Percentiles rank a stretch among this genome's conserved stretches.
These are phyloP conservation scores for Bimastos eiseni DNA, from an alignment of 2,888 invertebrate species.

Conservation along the genomic window DNA sequence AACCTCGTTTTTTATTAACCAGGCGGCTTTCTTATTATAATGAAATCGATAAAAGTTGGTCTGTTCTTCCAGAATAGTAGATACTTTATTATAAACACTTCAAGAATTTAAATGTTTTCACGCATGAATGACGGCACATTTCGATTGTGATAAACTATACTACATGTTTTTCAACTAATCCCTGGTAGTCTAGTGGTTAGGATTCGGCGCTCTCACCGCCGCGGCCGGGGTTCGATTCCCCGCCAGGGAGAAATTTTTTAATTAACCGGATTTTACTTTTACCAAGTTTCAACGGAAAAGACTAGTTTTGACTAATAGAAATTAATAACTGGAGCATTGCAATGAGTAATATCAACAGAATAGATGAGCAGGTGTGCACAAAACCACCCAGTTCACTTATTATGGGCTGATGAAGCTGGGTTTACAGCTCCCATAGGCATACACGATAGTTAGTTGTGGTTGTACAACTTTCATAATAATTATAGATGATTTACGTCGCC, in stretches of 20 bases:
- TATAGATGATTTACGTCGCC: too few relatives aligned
- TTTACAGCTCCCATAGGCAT: too few relatives aligned
- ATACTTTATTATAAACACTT: background rate
- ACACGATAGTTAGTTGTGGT: too few relatives aligned
- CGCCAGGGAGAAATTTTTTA: constrained; percentile 33
- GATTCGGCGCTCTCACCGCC: constrained; percentile 51
- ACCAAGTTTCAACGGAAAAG: background rate
- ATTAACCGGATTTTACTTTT: background rate
- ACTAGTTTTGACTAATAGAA: background rate
- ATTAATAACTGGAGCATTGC: background rate
- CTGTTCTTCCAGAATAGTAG: background rate
- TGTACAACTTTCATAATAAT: too few relatives aligned
- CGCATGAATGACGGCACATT: background rate
- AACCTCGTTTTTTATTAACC: background rate
- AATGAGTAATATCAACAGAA: too few relatives aligned
- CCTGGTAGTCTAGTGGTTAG: constrained; percentile 52
- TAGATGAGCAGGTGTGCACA: too few relatives aligned
- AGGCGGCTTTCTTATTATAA: background rate
- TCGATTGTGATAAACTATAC: background rate
- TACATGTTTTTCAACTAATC: constrained; percentile 31
- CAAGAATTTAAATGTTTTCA: background rate
- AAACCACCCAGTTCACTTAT: too few relatives aligned
- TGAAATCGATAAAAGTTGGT: background rate
- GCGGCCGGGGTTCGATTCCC: constrained; percentile 52
- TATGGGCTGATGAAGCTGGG: too few relatives aligned